These are phyloP conservation scores for Heterotilapia buettikoferi DNA, from an alignment of 2,113 vertebrate species.

Conservation along the genomic window DNA sequence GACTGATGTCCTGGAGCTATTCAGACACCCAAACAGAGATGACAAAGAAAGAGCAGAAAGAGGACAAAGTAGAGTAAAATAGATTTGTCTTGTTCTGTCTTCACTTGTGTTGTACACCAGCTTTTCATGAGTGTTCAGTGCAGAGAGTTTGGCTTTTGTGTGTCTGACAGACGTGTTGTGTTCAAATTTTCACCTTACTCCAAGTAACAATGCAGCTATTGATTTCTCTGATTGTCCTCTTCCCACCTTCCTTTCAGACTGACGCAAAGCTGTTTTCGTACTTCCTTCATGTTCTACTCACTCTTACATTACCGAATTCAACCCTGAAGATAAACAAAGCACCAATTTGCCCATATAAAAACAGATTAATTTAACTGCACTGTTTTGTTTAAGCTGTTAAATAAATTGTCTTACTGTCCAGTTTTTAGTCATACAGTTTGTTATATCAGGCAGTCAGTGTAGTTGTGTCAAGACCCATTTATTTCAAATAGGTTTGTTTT, in stretches of 20 bases:
- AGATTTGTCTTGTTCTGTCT: not conserved
- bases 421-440: not conserved
- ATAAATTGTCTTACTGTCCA: not conserved
- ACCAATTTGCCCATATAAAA: not conserved
- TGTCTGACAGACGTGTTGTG: not conserved
- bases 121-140: not conserved
- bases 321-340: not conserved
- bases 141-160: not conserved
- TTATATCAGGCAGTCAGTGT: not conserved
- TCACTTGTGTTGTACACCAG: not conserved
- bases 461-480: not conserved
- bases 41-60: not conserved
- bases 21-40: not conserved
- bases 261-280: not conserved
- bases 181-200: not conserved
- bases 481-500: not conserved
- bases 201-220: not conserved
- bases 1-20: not conserved
- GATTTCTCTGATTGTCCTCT: conserved; percentile 7
- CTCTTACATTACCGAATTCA: not conserved
- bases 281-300: not conserved
- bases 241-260: not conserved
- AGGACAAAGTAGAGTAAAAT: not conserved
- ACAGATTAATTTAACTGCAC: not conserved
- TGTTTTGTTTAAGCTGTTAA: not conserved